These are phyloP conservation scores for Cotesia congregata DNA, from an alignment of 2,888 invertebrate genomes.

Conservation along the genomic window DNA sequence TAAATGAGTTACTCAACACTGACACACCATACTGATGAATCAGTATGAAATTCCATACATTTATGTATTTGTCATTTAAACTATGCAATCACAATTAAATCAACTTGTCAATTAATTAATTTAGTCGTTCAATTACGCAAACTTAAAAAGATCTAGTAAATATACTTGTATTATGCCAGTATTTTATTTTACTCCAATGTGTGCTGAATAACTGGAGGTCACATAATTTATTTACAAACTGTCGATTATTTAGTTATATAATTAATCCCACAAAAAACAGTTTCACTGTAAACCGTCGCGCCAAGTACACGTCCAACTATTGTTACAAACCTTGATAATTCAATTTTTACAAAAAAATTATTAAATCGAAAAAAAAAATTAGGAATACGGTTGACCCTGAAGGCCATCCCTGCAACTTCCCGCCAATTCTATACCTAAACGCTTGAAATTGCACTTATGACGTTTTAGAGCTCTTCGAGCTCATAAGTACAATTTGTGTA, in stretches of 20 bases:
- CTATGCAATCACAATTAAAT: not conserved
- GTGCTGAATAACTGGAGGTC: conserved; percentile 22
- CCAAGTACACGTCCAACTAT: too few species aligned
- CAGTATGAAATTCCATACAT: conserved; percentile 22
- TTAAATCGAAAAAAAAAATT: too few species aligned
- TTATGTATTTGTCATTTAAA: not conserved
- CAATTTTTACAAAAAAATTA: too few species aligned
- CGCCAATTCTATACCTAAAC: too few species aligned
- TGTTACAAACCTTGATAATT: too few species aligned
- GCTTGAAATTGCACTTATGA: too few species aligned
- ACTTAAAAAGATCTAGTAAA: not conserved
- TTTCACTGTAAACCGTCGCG: too few species aligned
- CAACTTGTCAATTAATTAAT: not conserved
- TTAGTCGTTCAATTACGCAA: not conserved
- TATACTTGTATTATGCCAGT: not conserved
- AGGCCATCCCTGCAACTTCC: too few species aligned
- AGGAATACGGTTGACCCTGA: too few species aligned
- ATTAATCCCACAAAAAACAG: too few species aligned
- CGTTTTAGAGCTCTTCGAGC: too few species aligned
- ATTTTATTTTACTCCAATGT: conserved; percentile 16
- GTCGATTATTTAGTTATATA: not conserved
- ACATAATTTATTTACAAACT: conserved; percentile 20
- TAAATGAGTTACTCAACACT: conserved; percentile 19
- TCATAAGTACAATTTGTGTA: too few species aligned
- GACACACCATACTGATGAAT: conserved; percentile 12